These are phyloP conservation scores for Trichonephila clavata DNA, from an alignment of 1,140 invertebrate species.

Conservation along the genomic window DNA sequence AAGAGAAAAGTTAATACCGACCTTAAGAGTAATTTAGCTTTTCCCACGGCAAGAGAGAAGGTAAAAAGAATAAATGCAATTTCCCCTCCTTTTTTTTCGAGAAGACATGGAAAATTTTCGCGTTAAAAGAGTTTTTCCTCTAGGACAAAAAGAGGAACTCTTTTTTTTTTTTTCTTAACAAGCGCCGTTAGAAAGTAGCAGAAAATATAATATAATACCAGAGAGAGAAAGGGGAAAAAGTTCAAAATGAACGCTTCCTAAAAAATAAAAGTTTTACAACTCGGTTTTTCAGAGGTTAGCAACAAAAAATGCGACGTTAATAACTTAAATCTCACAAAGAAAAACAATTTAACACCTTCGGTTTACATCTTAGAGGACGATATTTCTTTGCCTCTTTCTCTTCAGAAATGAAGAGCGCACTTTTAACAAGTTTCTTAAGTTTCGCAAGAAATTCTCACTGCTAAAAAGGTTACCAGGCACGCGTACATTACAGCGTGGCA, in stretches of 20 bases:
- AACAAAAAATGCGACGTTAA: constrained; percentile 58
- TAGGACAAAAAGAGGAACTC: neutral
- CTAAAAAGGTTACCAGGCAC: constrained; percentile 33
- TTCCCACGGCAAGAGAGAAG: neutral
- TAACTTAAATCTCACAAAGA: constrained; percentile 74
- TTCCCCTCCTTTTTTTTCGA: neutral
- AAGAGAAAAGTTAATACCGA: constrained; percentile 30
- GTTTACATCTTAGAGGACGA: constrained; percentile 18
- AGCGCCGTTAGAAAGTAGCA: constrained; percentile 40
- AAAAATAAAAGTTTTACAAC: constrained; percentile 71
- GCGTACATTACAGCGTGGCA: neutral
- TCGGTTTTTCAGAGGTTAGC: constrained; percentile 16
- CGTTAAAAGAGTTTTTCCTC: constrained; percentile 36
- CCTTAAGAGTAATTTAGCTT: constrained; percentile 31
- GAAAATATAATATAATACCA: constrained; percentile 57
- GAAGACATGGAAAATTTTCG: constrained; percentile 14
- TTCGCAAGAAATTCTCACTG: neutral
- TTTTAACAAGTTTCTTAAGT: constrained; percentile 71
- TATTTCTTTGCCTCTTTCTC: constrained; percentile 38
- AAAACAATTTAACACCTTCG: constrained; percentile 73
- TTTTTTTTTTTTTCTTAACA: constrained; percentile 22
- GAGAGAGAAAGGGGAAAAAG: neutral
- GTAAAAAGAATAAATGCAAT: constrained; percentile 28
- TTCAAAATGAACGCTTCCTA: neutral
- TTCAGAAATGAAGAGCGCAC: constrained; percentile 33